Evolutionary conservation across 2,888 invertebrate species (phyloP), one percentile per base, ranked within the genome.

Genomic region (Archips xylosteana): DNA sequence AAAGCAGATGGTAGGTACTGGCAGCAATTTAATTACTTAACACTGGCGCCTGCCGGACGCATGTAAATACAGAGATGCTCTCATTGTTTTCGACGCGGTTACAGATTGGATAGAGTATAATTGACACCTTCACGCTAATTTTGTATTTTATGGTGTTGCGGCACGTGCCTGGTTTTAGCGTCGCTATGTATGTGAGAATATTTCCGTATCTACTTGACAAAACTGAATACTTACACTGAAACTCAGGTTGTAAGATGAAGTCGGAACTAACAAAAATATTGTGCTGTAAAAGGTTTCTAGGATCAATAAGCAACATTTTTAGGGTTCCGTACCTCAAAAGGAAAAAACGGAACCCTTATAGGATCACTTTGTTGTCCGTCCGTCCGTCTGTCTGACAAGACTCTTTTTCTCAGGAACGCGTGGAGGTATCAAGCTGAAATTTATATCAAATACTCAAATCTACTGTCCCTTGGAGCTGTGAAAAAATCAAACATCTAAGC

Each of bases 11-110:
- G 34, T n/a, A 65, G 15, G 15, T 0, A 9, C 45, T 45, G 10
- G 45, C 12, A 45, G n/a, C 23, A 23, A 23, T 23, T 51, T 65
- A 67, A 45, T 67, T 62, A 70, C 32, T 75, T 76, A 78, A 75
- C 74, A 74, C 45, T 69, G 67, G 59, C 67, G 67, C 67, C 67
- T 23, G 45, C 13, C 64, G 57, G 47, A 32, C 32, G 39, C 39
- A 62, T 61, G 39, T 69, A 62, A 51, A 62, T 62, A 54, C 62
- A 62, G 70, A 54, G 51, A 62, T 70, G 62, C 51, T 62, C 62
- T 62, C 70, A 70, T 70, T 70, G 70, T 70, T 62, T 54, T 51
- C 32, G 42, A 32, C 15, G 49, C 61, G 32, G 23, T 65, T 65
- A 34, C 15, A 51, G 42, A 15, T 32, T 57, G 57, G 32, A 57